Base-by-base conservation (phyloP, 1,140 invertebrate genomes). In the Goniozus legneri region DNA sequence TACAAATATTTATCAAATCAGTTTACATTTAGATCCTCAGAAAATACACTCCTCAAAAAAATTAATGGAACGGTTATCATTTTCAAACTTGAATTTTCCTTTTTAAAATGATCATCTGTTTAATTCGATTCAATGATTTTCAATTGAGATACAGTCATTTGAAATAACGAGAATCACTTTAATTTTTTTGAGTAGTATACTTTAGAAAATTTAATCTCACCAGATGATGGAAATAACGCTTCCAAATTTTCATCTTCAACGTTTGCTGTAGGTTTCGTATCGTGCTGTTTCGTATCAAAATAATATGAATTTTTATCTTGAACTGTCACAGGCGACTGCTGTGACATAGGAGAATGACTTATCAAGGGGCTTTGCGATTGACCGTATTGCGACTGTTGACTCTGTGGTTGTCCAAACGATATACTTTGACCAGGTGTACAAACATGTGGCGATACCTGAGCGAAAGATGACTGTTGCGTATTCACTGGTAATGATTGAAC, bases 141-240 rank as follows among this genome's bases (percentile, higher is more conserved):
- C n/a, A n/a, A n/a, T n/a, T n/a, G n/a, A n/a, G n/a, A n/a, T n/a
- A n/a, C n/a, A n/a, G n/a, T n/a, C n/a, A n/a, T n/a, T n/a, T n/a
- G n/a, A n/a, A n/a, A n/a, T n/a, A n/a, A n/a, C n/a, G n/a, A n/a
- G n/a, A n/a, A n/a, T n/a, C n/a, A n/a, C n/a, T n/a, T n/a, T n/a
- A n/a, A n/a, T n/a, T n/a, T n/a, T n/a, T n/a, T n/a, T n/a, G 2
- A 7, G 24, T 19, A 13, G 44, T 45, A 44, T n/a, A n/a, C n/a
- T n/a, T n/a, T n/a, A n/a, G n/a, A n/a, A n/a, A n/a, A n/a, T 31
- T 41, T 27, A 27, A 51, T 31, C 56, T 62, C 63, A 77, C 75
- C 72, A 35, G 76, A 75, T 13, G 75, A 42, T 39, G 75, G 73
- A 54, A 79, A 79, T 39, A 79, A 52, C 12, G 74, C 71, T 53